Percentiles rank a stretch among this genome's conserved stretches.
phyloP scores from a whole-genome alignment of 2,888 invertebrate species.

The Megamerina dolium region DNA sequence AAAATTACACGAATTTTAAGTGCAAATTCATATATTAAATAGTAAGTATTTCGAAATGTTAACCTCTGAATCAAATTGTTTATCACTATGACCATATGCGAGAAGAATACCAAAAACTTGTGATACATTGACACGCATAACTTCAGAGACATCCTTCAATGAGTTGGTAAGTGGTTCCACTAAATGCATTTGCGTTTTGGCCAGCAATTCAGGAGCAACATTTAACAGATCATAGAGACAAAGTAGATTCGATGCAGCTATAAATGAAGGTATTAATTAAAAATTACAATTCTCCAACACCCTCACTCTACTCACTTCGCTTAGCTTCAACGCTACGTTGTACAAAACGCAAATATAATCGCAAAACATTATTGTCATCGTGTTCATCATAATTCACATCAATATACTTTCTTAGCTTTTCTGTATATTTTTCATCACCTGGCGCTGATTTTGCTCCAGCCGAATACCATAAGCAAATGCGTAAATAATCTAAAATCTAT shows the following conservation, averaged over 20 bases:
- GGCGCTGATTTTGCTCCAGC: conserved; percentile 59
- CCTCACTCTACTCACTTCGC: conserved; percentile 53
- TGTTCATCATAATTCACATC: conserved; percentile 52
- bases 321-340: conserved; percentile 60
- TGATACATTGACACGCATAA: conserved; percentile 66
- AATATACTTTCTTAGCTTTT: conserved; percentile 62
- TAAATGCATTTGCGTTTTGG: conserved; percentile 56
- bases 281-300: not conserved
- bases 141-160: conserved; percentile 67
- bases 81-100: conserved; percentile 53
- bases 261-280: conserved; percentile 1
- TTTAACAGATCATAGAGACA: conserved; percentile 81
- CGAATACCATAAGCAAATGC: conserved; percentile 68
- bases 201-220: conserved; percentile 66
- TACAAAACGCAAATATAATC: conserved; percentile 64
- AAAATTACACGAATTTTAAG: not conserved
- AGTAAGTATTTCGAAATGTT: not conserved
- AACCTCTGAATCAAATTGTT: conserved; percentile 54
- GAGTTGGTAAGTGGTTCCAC: conserved; percentile 46
- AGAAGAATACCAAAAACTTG: conserved; percentile 69
- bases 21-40: not conserved
- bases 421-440: conserved; percentile 52
- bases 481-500: conserved; percentile 62
- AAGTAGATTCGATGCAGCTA: conserved; percentile 53
- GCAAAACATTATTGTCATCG: conserved; percentile 56